Base-by-base conservation (phyloP, 1,140 invertebrate genomes). In the Microplitis demolitor region DNA sequence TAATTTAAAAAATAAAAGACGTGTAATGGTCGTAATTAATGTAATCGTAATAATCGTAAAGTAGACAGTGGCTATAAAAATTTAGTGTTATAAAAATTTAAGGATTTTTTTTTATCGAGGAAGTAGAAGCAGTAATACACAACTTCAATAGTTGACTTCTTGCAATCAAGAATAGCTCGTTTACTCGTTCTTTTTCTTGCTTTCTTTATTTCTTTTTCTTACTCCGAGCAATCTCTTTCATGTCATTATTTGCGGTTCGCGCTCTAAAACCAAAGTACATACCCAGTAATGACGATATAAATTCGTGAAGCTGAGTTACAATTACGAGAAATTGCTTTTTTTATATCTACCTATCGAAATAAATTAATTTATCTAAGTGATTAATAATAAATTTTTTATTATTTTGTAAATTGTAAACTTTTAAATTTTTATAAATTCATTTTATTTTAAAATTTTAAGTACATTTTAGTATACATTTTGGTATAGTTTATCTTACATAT, bases 101-200 rank as follows among this genome's bases (percentile, higher is more conserved):
- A 4, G 13, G 9, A 24, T 24, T 24, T 24, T 24, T 24, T 24
- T 24, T 24, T 24, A 24, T 24, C 24, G 24, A 24, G 24, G 24
- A 24, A 24, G 24, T 24, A 24, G 24, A 24, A 24, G 24, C 24
- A 24, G 24, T 24, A 24, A 24, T 24, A 24, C 24, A 24, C 24
- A 31, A 56, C 67, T 69, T 66, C 75, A 74, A 75, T 71, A 24
- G 24, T 24, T 24, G 24, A 63, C 74, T 33, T 34, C 64, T 67
- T 53, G 72, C 72, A 77, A 78, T 79, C 78, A 78, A 67, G 78
- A 78, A 79, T 75, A 72, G 75, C 72, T 76, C 72, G 73, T 78
- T 77, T 74, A 64, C 24, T 24, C 24, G 24, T 24, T 24, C 24
- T 24, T 24, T 24, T 24, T 24, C 24, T 24, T 24, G 24, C 24